phyloP scores from a whole-genome alignment of 2,113 vertebrate genomes.

The Mustela lutreola region DNA sequence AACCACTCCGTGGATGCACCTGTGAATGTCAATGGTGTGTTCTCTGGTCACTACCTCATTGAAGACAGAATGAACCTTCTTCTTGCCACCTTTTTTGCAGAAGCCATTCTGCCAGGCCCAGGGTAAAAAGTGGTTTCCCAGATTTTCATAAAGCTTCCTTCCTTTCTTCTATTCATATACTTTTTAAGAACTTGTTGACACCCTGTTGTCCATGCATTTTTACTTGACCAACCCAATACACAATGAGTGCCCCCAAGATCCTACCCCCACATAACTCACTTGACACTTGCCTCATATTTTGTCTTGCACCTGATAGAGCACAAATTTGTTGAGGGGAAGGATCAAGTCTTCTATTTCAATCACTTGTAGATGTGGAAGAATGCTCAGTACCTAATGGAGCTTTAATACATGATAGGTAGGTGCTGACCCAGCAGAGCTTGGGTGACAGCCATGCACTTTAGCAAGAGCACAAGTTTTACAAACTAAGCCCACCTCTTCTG shows the following conservation, averaged over 20 bases:
- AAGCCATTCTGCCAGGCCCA: neutral
- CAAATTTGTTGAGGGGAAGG: neutral
- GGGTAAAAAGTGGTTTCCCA: neutral
- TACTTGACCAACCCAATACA: neutral
- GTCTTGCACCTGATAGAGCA: neutral
- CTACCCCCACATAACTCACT: neutral
- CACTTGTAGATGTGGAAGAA: neutral
- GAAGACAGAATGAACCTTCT: neutral
- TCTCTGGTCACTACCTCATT: neutral
- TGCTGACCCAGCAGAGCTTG: neutral
- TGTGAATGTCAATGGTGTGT: neutral
- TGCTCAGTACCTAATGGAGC: neutral
- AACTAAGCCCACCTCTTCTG: neutral
- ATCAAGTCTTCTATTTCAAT: neutral
- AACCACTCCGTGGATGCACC: neutral
- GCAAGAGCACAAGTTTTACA: neutral
- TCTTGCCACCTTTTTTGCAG: neutral
- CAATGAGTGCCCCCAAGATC: accelerated
- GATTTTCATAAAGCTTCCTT: neutral
- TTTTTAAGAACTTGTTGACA: neutral
- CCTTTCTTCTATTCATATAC: neutral
- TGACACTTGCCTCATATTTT: neutral
- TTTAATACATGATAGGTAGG: neutral
- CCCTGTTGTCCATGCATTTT: neutral
- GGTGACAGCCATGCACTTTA: neutral